phyloP scores from a whole-genome alignment of 2,797 vertebrate genomes.

The Artibeus jamaicensis region DNA sequence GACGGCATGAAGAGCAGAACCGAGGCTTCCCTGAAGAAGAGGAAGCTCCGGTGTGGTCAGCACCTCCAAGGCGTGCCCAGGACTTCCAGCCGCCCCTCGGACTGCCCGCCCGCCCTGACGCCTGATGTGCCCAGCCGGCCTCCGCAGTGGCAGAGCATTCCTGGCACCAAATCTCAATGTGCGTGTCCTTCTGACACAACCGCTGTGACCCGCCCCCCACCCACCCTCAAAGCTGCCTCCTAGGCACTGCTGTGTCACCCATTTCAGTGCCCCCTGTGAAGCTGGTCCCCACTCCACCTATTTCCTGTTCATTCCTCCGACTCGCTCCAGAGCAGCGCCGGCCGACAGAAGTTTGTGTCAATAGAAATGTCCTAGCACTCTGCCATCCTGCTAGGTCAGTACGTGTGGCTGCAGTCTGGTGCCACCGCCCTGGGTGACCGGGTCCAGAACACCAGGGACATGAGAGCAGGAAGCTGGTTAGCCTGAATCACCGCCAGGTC shows the following conservation, averaged over 20 bases:
- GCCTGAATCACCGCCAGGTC: accelerated
- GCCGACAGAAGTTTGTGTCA: neutral
- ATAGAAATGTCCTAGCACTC: neutral
- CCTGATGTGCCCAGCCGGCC: neutral
- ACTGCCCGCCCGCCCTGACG: neutral
- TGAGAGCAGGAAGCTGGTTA: accelerated
- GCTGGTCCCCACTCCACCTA: neutral
- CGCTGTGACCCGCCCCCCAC: neutral
- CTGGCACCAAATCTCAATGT: neutral
- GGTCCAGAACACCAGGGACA: neutral
- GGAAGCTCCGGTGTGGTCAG: accelerated
- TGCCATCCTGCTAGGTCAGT: accelerated
- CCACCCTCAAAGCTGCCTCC: neutral
- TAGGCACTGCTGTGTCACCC: accelerated
- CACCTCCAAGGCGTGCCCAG: neutral
- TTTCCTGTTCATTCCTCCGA: neutral
- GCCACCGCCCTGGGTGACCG: accelerated
- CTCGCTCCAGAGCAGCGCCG: accelerated
- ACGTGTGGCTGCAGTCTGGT: accelerated
- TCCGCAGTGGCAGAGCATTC: neutral
- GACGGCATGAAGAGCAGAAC: neutral
- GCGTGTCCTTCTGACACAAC: no score
- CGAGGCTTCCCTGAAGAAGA: neutral
- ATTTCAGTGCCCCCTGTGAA: neutral
- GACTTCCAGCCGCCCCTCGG: neutral